These are phyloP conservation scores for Tamandua tetradactyla DNA, from an alignment of 2,797 vertebrate genomes.

Conservation along the genomic window DNA sequence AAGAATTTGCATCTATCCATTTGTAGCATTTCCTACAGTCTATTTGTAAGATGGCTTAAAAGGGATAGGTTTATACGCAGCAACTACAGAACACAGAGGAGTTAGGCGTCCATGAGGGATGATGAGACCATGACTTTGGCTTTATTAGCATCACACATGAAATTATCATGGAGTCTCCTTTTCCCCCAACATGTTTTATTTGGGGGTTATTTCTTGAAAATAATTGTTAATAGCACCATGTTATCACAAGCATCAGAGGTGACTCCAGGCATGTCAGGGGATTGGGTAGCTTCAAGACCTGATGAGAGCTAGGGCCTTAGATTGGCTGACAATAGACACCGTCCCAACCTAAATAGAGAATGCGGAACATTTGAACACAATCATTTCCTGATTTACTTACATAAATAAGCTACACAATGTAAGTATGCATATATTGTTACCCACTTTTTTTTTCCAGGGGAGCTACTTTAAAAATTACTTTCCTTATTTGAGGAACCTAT, in stretches of 20 bases:
- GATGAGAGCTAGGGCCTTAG: too few species aligned
- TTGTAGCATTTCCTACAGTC: neutral
- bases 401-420: fast-evolving
- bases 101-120: neutral
- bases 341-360: neutral
- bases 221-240: neutral
- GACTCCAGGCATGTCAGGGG: neutral
- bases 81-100: neutral
- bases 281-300: too few species aligned
- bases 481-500: too few species aligned
- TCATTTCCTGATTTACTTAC: too few species aligned
- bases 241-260: neutral
- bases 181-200: too few species aligned
- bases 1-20: neutral
- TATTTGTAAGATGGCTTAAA: neutral
- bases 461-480: fast-evolving
- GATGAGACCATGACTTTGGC: neutral
- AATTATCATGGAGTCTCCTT: too few species aligned
- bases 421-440: fast-evolving
- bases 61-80: fast-evolving
- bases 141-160: fast-evolving
- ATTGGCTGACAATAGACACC: neutral
- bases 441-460: neutral
- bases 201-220: neutral
- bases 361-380: fast-evolving